These are phyloP conservation scores for Drosophila erecta DNA, from an alignment of 1,140 invertebrate genomes.

Conservation along the genomic window DNA sequence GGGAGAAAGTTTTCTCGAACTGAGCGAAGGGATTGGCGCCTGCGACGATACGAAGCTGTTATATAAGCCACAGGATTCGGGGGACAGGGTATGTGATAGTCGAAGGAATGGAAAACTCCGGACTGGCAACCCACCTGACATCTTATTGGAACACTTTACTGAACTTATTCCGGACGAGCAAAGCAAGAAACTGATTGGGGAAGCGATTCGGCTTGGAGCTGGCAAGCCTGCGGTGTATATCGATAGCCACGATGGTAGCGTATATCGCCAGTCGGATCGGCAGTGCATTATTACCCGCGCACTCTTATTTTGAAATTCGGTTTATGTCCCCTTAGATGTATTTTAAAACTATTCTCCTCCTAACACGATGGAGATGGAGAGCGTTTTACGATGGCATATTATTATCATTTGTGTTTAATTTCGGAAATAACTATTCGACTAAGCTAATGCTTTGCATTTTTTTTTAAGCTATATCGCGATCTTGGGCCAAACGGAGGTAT, in stretches of 20 bases:
- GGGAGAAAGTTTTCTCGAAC: slow-evolving; percentile 88
- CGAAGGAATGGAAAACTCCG: background rate
- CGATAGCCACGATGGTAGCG: background rate
- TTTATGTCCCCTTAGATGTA: too few species aligned
- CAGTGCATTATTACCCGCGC: background rate
- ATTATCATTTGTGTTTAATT: too few species aligned
- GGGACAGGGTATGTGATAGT: background rate
- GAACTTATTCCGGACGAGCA: slow-evolving; percentile 57
- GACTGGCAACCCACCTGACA: slow-evolving; percentile 57
- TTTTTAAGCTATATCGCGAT: too few species aligned
- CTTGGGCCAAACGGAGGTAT: too few species aligned
- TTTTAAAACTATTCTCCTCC: too few species aligned
- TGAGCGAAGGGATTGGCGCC: slow-evolving; percentile 90
- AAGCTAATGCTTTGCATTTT: too few species aligned
- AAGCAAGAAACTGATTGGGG: slow-evolving; percentile 46
- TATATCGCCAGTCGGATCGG: background rate
- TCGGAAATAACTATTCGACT: too few species aligned
- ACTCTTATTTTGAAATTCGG: background rate
- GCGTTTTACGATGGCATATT: too few species aligned
- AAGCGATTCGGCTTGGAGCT: slow-evolving; percentile 6
- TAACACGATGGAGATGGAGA: too few species aligned
- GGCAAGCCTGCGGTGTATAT: background rate
- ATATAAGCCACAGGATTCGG: slow-evolving; percentile 34
- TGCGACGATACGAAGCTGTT: slow-evolving; percentile 63
- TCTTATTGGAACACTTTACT: slow-evolving; percentile 46